These are phyloP conservation scores for Rhea americana DNA, from an alignment of 2,113 vertebrate species.

Conservation along the genomic window DNA sequence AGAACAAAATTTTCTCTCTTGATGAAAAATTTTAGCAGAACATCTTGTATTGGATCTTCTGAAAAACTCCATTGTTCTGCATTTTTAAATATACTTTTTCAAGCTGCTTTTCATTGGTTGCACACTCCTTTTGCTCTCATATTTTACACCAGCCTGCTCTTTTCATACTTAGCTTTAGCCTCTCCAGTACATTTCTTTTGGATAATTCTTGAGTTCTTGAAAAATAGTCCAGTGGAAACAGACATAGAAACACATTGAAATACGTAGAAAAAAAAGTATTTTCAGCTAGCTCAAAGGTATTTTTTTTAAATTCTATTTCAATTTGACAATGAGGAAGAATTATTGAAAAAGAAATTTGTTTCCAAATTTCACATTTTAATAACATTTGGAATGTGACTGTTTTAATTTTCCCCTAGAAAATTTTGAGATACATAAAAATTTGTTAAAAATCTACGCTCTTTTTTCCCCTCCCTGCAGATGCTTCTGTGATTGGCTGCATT, in stretches of 20 bases:
- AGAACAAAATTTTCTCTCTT: background rate
- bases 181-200: background rate
- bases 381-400: background rate
- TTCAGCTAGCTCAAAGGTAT: background rate
- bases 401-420: background rate
- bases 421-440: background rate
- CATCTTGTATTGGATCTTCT: background rate
- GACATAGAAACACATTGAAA: background rate
- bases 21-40: background rate
- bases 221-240: background rate
- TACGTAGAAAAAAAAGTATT: background rate
- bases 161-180: background rate
- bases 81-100: background rate
- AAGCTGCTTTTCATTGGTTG: background rate
- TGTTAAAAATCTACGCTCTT: background rate
- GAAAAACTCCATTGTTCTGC: background rate
- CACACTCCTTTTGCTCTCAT: background rate
- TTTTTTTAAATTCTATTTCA: background rate
- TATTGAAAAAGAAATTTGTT: background rate
- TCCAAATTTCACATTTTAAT: background rate
- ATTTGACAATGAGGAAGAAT: too few species aligned
- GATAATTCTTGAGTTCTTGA: background rate
- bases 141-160: background rate
- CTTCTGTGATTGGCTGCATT: background rate
- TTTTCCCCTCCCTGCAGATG: fast-evolving